phyloP scores from a whole-genome alignment of 2,113 vertebrate genomes.

The Pollimyrus isidori region DNA sequence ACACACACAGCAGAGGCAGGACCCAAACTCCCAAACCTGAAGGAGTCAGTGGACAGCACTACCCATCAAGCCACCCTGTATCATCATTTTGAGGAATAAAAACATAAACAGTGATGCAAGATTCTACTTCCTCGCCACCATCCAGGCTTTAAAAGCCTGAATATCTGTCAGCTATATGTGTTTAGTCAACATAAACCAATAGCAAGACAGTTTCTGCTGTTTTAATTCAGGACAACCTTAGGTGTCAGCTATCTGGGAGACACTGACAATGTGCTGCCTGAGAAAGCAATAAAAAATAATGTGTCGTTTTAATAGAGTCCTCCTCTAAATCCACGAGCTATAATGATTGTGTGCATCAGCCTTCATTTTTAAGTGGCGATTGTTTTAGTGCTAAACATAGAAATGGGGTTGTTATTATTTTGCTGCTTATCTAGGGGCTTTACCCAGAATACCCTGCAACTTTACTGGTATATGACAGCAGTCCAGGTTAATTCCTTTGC shows the following conservation, averaged over 20 bases:
- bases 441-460: not conserved
- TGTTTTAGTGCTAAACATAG: not conserved
- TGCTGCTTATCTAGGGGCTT: not conserved
- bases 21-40: not conserved
- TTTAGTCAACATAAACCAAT: not conserved
- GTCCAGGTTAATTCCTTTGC: not conserved
- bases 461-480: not conserved
- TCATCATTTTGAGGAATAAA: not conserved
- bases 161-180: not conserved
- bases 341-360: not conserved
- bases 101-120: not conserved
- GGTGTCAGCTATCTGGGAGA: constrained; percentile 1
- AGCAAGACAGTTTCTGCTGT: not conserved
- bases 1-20: not conserved
- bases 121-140: not conserved
- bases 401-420: not conserved
- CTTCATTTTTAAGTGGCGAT: not conserved
- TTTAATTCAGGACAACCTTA: not conserved
- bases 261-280: not conserved
- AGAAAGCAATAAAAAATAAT: constrained; percentile 2
- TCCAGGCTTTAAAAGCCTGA: not conserved
- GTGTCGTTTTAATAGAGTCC: constrained; percentile 5
- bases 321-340: not conserved
- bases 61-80: not conserved
- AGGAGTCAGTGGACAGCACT: not conserved